Percentiles rank a stretch among this genome's conserved stretches.
These are phyloP conservation scores for Heliconius ethilla DNA, from an alignment of 2,888 invertebrate genomes.

Conservation along the genomic window DNA sequence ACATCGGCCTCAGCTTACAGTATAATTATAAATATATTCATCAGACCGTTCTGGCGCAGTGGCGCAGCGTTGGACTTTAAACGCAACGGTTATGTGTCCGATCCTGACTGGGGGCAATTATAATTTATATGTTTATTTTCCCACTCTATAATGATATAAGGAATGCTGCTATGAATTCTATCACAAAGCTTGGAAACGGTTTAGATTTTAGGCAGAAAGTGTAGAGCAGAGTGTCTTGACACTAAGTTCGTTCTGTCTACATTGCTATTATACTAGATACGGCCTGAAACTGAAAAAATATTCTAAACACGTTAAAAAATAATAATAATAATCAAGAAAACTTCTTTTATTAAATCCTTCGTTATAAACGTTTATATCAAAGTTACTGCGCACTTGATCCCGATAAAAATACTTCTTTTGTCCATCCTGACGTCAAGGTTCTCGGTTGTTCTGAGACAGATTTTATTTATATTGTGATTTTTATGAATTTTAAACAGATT, in stretches of 20 bases:
- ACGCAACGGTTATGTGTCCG: background rate
- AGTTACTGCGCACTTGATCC: constrained; percentile 48
- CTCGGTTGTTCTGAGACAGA: constrained; percentile 29
- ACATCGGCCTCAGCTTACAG: background rate
- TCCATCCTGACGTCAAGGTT: constrained; percentile 52
- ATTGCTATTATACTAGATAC: background rate
- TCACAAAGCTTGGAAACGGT: too few species aligned
- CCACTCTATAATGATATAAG: too few species aligned
- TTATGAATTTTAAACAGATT: background rate
- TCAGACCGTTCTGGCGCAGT: background rate
- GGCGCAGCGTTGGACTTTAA: background rate
- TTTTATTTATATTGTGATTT: background rate
- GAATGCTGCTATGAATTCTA: too few species aligned
- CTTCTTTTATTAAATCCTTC: constrained; percentile 17
- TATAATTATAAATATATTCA: background rate
- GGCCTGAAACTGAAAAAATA: background rate
- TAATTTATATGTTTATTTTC: background rate
- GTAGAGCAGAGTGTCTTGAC: too few species aligned
- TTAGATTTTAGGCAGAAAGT: too few species aligned
- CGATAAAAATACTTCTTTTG: constrained; percentile 67
- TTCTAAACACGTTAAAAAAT: background rate
- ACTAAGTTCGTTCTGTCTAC: too few species aligned
- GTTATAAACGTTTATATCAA: constrained; percentile 38
- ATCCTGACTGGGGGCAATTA: background rate
- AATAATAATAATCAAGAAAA: background rate